A percentile compares a stretch with the other conserved stretches of the same genome.
These are phyloP conservation scores for Drosophila parvula DNA, from an alignment of 1,140 invertebrate genomes.

Conservation along the genomic window DNA sequence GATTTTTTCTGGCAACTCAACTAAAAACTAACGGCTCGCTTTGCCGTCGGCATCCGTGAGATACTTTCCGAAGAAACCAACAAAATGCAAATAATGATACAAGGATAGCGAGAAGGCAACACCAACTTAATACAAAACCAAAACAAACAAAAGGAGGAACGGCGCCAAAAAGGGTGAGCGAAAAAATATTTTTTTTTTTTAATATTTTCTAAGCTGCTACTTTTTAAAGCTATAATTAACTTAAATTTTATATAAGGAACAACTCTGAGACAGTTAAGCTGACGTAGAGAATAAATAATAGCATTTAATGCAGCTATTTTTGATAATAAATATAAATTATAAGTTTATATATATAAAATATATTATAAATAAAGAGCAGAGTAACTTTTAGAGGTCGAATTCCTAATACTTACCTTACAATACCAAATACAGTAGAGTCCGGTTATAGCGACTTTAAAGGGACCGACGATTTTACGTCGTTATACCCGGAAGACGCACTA, in stretches of 20 bases:
- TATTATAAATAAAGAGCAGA: no score
- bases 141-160: slow-evolving; percentile 4
- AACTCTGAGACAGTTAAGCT: no score
- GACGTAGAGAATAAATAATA: no score
- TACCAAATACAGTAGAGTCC: no score
- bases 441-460: no score
- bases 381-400: no score
- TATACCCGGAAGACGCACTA: no score
- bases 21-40: slow-evolving; percentile 4
- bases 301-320: no score
- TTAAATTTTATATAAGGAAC: not conserved
- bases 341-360: not conserved
- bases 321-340: not conserved
- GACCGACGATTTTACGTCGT: no score
- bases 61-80: slow-evolving; percentile 15
- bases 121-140: not conserved
- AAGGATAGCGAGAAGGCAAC: slow-evolving; percentile 17
- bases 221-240: not conserved
- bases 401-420: no score
- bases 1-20: slow-evolving; percentile 18
- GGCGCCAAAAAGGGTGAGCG: slow-evolving; percentile 16
- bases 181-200: not conserved
- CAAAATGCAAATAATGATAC: slow-evolving; percentile 15
- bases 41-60: slow-evolving; percentile 48
- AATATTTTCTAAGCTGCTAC: not conserved